Conservation (phyloP, 2,888 invertebrate genomes). For the Stegana nigrithorax region DNA sequence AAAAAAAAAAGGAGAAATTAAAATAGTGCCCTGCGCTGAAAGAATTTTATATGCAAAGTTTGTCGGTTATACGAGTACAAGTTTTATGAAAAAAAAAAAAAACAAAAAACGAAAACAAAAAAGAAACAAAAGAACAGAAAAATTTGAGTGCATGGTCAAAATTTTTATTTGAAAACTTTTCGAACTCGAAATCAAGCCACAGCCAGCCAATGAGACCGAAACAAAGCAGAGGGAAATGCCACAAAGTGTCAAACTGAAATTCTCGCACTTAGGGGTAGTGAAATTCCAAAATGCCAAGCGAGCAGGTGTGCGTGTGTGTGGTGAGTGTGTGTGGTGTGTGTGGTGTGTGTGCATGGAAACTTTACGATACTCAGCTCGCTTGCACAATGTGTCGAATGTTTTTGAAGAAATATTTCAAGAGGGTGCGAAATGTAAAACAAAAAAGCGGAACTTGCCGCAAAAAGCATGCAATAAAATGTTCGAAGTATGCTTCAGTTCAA, state of each 20-base stretch:
- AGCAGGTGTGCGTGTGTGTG: background rate
- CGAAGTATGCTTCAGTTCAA: background rate
- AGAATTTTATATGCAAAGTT: too few species aligned
- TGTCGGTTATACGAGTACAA: too few species aligned
- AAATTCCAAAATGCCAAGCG: background rate
- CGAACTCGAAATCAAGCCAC: too few species aligned
- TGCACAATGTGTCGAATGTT: background rate
- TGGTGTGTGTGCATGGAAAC: background rate
- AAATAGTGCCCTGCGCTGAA: too few species aligned
- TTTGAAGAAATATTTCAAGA: background rate
- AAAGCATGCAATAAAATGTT: constrained; percentile 12
- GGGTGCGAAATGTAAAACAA: constrained; percentile 17
- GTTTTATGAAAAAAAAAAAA: too few species aligned
- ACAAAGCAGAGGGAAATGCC: too few species aligned
- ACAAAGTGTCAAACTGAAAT: background rate
- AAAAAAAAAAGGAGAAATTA: too few species aligned
- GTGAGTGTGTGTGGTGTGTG: background rate
- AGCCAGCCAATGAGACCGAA: too few species aligned
- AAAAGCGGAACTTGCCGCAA: constrained; percentile 2
- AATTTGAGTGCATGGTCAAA: too few species aligned
- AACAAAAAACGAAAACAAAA: too few species aligned
- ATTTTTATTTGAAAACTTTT: too few species aligned
- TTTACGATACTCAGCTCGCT: background rate
- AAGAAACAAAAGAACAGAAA: too few species aligned
- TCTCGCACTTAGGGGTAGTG: background rate